Base-by-base conservation (phyloP, 2,888 invertebrate species). In the Idaea straminata region DNA sequence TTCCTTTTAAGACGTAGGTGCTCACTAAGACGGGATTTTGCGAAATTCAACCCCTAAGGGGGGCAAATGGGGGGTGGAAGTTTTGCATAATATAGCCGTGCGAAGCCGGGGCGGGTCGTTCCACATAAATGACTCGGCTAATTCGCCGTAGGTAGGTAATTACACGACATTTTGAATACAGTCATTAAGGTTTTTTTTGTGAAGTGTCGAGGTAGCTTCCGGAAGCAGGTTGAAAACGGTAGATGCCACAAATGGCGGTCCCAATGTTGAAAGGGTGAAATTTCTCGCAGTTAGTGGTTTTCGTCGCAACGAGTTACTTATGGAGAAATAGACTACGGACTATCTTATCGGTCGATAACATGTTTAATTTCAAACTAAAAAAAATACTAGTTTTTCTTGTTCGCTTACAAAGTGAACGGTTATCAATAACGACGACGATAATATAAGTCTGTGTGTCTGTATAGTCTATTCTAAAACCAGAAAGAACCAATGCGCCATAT, bases 281-380 rank as follows among this genome's bases (percentile, higher is more conserved):
- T 79, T 81, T 82, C 81, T 69, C 72, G 77, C 73, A 82, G 83
- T 83, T 86, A 82, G 84, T 77, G 82, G 83, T 81, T 81, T 80
- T 77, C 75, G 75, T 74, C 69, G 74, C 80, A 78, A 79, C 81
- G 78, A 81, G 79, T 79, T 81, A 72, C 74, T 74, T 75, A 71
- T 73, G 69, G 47, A 7, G 47, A 47, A 10, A 13, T 47, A 47
- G 47, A 47, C 47, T 47, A 47, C 13, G 13, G 5, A 7, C 7
- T 47, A 13, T 10, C 10, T 13, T 10, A 47, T 47, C 47, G 47
- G 47, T 2, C 47, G 47, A 47, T 2, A 13, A 13, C 47, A 4
- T 13, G 47, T 47, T 47, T 4, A 47, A 47, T 47, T 25, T 25
- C 25, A 25, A 25, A 25, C 25, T 25, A 25, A 25, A 25, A 25